Base-by-base conservation (phyloP, 1,140 invertebrate species). In the Habropoda laboriosa region DNA sequence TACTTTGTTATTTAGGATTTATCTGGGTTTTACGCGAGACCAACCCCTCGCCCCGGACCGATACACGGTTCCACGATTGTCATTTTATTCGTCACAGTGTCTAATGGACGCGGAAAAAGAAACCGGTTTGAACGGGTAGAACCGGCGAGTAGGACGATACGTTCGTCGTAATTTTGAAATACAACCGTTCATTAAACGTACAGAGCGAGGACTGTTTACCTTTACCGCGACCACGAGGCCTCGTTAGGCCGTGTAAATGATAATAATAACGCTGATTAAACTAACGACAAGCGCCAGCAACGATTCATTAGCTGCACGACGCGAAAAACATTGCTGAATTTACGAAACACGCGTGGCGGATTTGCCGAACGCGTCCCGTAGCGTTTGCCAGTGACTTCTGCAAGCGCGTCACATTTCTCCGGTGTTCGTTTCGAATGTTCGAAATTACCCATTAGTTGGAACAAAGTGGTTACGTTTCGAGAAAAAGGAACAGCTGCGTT, bases 251-350 rank as follows among this genome's bases (percentile, higher is more conserved):
- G 40, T 40, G 53, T 42, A 58, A 77, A 61, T 51, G 55, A 58
- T 60, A 71, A 78, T 78, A 71, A 78, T 78, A 61, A 71, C 40
- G 24, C 63, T 45, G 73, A 76, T 68, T 76, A 76, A 76, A 42
- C 42, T 78, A 78, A 78, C 45, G 24, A 47, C 75, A 24, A 71
- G 58, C 27, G 38, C 27, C 32, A 3, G 7, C 45, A 16, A 38
- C 55, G 53, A 78, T 70, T 71, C 75, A 71, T 78, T 78, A 71
- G 45, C 55, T 30, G 32, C 27, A 24, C 10, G 35, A 60, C 55
- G 66, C 18, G 64, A 51, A 71, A 68, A 78, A 38, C 55, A 60
- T 70, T n/a, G 45, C 45, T 60, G 55, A 51, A 61, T 71, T 49
- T 71, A 60, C 42, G 30, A 45, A 77, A 71, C 66, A 30, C 24